A percentile compares a stretch with the other conserved stretches of the same genome.
Evolutionary conservation across 2,888 invertebrate species (phyloP).

Genomic region (Cotesia congregata): DNA sequence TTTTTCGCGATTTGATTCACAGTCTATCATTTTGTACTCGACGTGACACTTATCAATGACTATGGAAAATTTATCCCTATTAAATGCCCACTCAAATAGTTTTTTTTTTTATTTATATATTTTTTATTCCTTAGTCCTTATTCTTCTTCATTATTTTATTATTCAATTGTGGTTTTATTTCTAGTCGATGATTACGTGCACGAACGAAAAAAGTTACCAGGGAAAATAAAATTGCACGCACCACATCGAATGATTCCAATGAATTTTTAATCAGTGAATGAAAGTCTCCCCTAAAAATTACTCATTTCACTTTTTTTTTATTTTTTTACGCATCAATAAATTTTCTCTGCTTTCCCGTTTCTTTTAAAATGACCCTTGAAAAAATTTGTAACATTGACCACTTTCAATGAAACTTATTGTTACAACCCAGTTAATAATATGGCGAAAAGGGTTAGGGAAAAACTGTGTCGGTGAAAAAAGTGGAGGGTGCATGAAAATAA

Average conservation of each 20-base stretch:
- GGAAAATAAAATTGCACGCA: constrained; percentile 1
- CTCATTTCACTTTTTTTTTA: not conserved
- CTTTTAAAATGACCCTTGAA: not conserved
- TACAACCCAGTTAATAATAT: no score
- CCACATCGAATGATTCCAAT: not conserved
- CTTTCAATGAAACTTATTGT: no score
- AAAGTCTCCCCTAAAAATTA: constrained; percentile 1
- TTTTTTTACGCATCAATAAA: not conserved
- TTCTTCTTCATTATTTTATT: not conserved
- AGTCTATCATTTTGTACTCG: not conserved
- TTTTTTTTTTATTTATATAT: not conserved
- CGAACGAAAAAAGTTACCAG: not conserved
- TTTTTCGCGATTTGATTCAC: not conserved
- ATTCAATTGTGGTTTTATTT: not conserved
- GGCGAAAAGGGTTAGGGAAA: no score
- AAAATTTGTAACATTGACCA: not conserved
- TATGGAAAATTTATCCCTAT: not conserved
- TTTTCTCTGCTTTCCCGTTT: not conserved
- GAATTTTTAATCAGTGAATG: not conserved
- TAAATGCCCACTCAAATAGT: not conserved
- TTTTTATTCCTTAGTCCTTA: not conserved
- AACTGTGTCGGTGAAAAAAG: no score
- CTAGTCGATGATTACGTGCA: not conserved
- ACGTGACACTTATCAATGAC: not conserved
- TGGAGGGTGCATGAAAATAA: no score